A percentile compares a stretch with the other conserved stretches of the same genome.
phyloP scores from a whole-genome alignment of 2,797 vertebrate genomes.

The Catamblyrhynchus diadema region DNA sequence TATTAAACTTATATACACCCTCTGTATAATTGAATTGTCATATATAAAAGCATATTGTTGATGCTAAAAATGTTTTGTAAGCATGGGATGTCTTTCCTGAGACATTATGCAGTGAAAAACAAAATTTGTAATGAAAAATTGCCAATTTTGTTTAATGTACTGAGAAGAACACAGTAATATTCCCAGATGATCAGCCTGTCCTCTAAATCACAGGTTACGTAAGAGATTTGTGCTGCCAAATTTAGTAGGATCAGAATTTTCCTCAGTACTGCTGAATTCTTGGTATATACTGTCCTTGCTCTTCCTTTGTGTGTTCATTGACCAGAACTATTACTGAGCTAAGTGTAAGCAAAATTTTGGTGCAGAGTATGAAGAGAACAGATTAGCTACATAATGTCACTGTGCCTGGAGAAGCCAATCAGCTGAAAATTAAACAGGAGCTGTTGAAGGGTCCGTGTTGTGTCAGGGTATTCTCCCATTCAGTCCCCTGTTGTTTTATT shows the following conservation, averaged over 20 bases:
- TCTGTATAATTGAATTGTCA: not conserved
- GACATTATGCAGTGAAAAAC: not conserved
- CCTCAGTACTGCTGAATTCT: not conserved
- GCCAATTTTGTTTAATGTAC: not conserved
- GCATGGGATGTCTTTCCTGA: not conserved
- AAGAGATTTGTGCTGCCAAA: constrained; percentile 23
- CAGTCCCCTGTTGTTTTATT: not conserved
- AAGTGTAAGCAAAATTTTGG: not conserved
- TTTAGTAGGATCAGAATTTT: constrained; percentile 27
- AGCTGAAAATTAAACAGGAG: not conserved
- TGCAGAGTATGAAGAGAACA: not conserved
- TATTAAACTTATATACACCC: not conserved
- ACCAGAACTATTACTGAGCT: not conserved
- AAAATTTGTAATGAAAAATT: not conserved
- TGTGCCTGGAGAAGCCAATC: not conserved
- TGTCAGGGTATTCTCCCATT: not conserved
- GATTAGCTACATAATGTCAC: not conserved
- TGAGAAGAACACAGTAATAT: not conserved
- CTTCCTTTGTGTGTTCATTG: not conserved
- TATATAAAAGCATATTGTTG: not conserved
- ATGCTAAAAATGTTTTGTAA: not conserved
- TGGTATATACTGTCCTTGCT: not conserved
- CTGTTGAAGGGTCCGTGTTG: not conserved
- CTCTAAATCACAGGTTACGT: constrained; percentile 7
- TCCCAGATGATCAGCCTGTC: not conserved